These are phyloP conservation scores for Coelopa pilipes DNA, from an alignment of 2,888 invertebrate species.

Conservation along the genomic window DNA sequence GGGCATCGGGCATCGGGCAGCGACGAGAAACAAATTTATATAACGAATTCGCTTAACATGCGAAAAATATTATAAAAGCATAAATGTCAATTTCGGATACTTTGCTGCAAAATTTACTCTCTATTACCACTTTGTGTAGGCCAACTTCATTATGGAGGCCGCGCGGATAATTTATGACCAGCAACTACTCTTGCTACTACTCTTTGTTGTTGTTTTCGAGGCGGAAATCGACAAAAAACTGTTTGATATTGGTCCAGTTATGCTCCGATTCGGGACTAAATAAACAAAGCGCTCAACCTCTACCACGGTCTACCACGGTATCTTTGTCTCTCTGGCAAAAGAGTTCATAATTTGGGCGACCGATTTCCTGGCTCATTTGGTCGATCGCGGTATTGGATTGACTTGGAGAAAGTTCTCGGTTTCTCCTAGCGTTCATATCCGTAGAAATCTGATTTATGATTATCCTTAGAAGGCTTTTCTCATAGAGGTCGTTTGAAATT, in stretches of 20 bases:
- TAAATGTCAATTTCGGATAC: constrained; percentile 31
- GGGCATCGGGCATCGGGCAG: no score
- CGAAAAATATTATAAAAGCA: constrained; percentile 33
- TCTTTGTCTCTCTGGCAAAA: no score
- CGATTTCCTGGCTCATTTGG: no score
- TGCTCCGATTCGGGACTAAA: no score
- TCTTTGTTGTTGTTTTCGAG: background rate
- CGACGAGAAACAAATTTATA: background rate
- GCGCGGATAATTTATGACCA: constrained; percentile 24
- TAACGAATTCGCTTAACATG: constrained; percentile 12
- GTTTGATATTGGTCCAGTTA: no score
- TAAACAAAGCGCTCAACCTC: background rate
- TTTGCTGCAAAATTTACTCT: constrained; percentile 24
- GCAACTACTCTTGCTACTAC: background rate
- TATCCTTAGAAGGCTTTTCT: no score
- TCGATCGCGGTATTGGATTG: no score
- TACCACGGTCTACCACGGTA: background rate
- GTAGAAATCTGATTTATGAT: no score
- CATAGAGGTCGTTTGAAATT: no score
- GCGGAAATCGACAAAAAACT: background rate
- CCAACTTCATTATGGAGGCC: constrained; percentile 22
- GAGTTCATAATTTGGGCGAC: no score
- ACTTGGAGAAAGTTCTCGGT: no score
- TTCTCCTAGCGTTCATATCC: no score
- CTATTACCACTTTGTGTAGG: background rate